Evolutionary conservation across 2,888 invertebrate genomes (phyloP), one percentile per base, ranked within the genome.

Genomic region (Biston betularia): DNA sequence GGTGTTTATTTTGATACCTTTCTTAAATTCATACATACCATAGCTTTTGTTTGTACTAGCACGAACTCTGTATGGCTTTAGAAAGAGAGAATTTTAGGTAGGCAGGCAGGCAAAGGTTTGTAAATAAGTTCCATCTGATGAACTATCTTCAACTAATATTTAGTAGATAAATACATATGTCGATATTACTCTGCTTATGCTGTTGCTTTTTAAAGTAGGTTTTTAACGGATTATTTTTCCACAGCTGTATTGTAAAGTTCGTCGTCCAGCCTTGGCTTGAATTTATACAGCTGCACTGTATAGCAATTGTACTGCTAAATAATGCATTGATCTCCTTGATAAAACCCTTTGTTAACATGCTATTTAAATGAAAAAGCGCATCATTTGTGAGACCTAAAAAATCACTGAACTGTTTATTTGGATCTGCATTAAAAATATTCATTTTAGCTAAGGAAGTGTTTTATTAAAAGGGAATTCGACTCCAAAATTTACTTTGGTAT

Each of bases 221-320:
- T 10, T 40, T 24, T 42, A 55, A 35, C 44, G 34, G 55, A 2
- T 40, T 15, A 62, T 62, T 50, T 59, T 73, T 73, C 70, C 62
- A 60, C 63, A 68, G 65, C 54, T 65, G 70, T 70, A 72, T 66
- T 70, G 65, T 81, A 82, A 82, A 78, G 80, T 83, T 24, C 3
- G 71, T 72, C 70, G 77, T 75, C 73, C 78, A 82, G 79, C 87
- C 88, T 86, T 87, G 84, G 77, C 74, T 77, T 72, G 79, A 80
- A 82, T 87, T 88, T 87, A 81, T 80, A 78, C 88, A 89, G 88
- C 88, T 88, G 88, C 81, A 72, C 73, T 69, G 62, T 56, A 48
- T 50, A 52, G 46, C 72, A 75, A 77, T 75, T 68, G 64, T 73
- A 58, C 63, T 69, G 68, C 65, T 70, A 63, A 69, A 74, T 74